These are phyloP conservation scores for Scaptomyza flava DNA, from an alignment of 2,888 invertebrate genomes.

Conservation along the genomic window DNA sequence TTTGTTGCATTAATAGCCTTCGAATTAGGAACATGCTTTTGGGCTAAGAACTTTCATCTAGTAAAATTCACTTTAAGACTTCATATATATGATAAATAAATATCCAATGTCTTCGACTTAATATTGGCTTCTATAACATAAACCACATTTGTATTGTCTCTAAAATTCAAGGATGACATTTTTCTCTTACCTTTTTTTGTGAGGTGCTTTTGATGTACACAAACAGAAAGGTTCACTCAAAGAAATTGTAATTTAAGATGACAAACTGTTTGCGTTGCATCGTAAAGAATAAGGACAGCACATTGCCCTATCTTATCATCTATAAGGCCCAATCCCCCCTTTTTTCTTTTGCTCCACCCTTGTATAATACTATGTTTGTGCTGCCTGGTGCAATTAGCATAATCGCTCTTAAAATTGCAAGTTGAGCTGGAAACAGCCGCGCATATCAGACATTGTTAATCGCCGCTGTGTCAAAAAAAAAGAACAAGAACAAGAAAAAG, in stretches of 20 bases:
- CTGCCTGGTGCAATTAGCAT: conserved; percentile 78
- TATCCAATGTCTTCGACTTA: too few species aligned
- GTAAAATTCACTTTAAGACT: too few species aligned
- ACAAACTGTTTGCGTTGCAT: conserved; percentile 52
- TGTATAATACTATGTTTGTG: conserved; percentile 17
- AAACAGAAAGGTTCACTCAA: not conserved
- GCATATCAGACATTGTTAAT: conserved; percentile 65
- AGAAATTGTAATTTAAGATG: conserved; percentile 26
- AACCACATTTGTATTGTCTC: too few species aligned
- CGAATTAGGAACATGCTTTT: conserved; percentile 6
- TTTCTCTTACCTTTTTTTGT: too few species aligned
- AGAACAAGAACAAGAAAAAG: conserved; percentile 9
- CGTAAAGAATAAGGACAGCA: conserved; percentile 6
- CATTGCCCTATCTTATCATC: conserved; percentile 13
- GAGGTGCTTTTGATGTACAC: too few species aligned
- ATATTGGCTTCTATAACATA: too few species aligned
- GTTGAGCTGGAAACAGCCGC: conserved; percentile 53
- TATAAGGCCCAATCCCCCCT: not conserved
- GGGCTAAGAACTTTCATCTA: too few species aligned
- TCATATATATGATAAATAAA: too few species aligned
- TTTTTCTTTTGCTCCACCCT: not conserved
- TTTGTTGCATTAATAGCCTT: conserved; percentile 58
- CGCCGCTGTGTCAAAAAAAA: conserved; percentile 22
- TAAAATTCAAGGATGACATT: too few species aligned
- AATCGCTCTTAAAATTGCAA: conserved; percentile 79